Evolutionary conservation across 2,113 vertebrate genomes (phyloP).

Genomic region (Dicerorhinus sumatrensis): DNA sequence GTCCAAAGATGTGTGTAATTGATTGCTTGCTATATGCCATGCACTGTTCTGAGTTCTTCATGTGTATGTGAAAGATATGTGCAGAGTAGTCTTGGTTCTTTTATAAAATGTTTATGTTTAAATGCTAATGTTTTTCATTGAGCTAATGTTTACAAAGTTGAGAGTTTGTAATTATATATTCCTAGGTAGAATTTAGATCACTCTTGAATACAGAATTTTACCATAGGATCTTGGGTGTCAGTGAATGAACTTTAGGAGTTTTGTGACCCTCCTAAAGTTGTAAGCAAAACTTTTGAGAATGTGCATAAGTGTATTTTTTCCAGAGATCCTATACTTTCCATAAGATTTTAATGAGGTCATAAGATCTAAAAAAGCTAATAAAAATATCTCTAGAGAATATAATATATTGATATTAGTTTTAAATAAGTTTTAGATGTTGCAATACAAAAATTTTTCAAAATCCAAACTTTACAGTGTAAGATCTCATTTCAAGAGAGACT

Average conservation of each 20-base stretch:
- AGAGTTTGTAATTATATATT: background rate
- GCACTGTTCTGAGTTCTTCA: background rate
- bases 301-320: background rate
- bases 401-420: background rate
- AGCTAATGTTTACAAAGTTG: background rate
- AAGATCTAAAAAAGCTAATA: background rate
- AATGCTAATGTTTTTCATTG: background rate
- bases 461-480: background rate
- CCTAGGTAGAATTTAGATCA: background rate
- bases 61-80: background rate
- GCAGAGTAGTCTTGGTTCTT: background rate
- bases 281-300: background rate
- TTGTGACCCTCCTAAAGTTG: background rate
- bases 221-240: background rate
- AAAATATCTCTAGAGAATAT: background rate
- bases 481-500: background rate
- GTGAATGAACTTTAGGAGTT: background rate
- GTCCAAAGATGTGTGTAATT: background rate
- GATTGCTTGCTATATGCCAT: too few species aligned
- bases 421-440: background rate
- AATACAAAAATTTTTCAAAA: background rate
- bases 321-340: background rate
- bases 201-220: background rate
- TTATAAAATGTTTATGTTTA: background rate
- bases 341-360: background rate